Conservation (phyloP, 2,113 vertebrate genomes). For the Engraulis encrasicolus region DNA sequence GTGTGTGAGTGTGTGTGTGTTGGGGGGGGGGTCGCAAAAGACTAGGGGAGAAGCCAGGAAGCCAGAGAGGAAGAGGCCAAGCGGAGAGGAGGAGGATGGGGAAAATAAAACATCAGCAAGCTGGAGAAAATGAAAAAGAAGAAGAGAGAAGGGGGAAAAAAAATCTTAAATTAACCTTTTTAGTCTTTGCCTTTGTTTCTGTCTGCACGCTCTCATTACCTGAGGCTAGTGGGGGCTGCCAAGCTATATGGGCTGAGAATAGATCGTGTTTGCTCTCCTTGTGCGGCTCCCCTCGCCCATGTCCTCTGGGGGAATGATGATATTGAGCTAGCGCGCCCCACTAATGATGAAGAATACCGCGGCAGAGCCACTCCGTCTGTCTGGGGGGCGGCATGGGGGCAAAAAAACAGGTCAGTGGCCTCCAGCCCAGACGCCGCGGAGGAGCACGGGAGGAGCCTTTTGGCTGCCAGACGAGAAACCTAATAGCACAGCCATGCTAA, state of each 20-base stretch:
- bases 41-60: not conserved
- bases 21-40: not conserved
- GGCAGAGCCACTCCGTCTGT: not conserved
- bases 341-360: conserved; percentile 39
- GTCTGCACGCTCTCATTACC: not conserved
- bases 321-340: conserved; percentile 23
- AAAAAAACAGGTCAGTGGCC: not conserved
- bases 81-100: too few relatives aligned
- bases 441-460: not conserved
- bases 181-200: conserved; percentile 17
- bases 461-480: not conserved
- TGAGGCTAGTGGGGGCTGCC: conserved; percentile 29
- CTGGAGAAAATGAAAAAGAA: conserved; percentile 24
- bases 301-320: not conserved
- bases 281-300: conserved; percentile 20
- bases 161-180: conserved; percentile 31
- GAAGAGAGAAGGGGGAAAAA: conserved; percentile 8
- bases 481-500: conserved; percentile 1
- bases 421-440: conserved; percentile 3
- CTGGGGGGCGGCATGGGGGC: not conserved
- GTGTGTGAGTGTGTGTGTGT: not conserved
- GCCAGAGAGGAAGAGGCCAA: too few relatives aligned
- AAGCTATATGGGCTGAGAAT: conserved; percentile 23
- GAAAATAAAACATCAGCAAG: not conserved
- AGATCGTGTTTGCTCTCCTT: conserved; percentile 18